Base-by-base conservation (phyloP, 2,888 invertebrate genomes). In the Scaptomyza cyrtandrae region DNA sequence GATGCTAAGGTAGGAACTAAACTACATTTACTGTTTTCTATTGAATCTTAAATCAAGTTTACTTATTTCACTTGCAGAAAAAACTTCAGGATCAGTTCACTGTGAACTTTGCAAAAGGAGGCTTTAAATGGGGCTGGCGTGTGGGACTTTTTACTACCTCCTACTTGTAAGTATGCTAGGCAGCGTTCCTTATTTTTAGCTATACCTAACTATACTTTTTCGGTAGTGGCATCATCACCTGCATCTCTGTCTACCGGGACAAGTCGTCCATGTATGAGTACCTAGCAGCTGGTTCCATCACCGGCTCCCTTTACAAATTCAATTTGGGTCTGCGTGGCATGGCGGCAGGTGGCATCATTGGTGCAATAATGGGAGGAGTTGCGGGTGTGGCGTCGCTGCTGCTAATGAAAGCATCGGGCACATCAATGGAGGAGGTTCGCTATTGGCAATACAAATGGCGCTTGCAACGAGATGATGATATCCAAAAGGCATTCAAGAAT, bases 21-120 rank as follows among this genome's bases (percentile, higher is more conserved):
- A 9, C 1, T 0, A 10, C 0, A 6, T 11, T 11, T 0, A 6
- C 6, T 9, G 0, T 0, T 7, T 1, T 31, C 4, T 24, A 1
- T 1, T 4, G 11, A 24, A 0, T 24, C 24, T 24, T 5, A 24
- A 24, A 24, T 24, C 3, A 0, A 24, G 24, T 24, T 24, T 24
- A 24, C 24, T 24, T 5, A 1, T 11, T 24, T 37, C 27, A 11
- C 7, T 55, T 93, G 14, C 90, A 96, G 95, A 94, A 94, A 93
- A 93, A 93, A 83, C 90, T 97, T 14, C 96, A 96, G 92, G 95
- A 96, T 89, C 92, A 93, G 89, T 95, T 96, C 1, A 95, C 94
- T 0, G 50, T 95, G 16, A 94, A 93, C 73, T 96, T 97, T 92
- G 94, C 94, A 0, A 95, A 93, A 92, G 96, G 96, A n/a, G 96